Base-by-base conservation (phyloP, 2,113 vertebrate species). In the Misgurnus mizolepis region DNA sequence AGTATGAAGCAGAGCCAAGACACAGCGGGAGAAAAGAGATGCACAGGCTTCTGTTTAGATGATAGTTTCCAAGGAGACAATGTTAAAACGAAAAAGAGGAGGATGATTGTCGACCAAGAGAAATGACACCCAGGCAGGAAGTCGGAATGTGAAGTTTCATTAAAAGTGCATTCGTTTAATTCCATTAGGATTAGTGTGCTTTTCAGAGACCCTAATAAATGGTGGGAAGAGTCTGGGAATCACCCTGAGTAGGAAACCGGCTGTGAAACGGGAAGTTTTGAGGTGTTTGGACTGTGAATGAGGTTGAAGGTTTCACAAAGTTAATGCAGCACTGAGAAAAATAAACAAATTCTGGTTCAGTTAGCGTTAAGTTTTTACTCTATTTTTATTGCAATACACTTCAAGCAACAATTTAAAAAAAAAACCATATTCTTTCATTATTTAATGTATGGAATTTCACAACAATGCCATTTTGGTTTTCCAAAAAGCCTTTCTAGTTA, bases 21-120 rank as follows among this genome's bases (percentile, higher is more conserved):
- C 34, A n/a, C 70, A 60, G 17, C 75, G 18, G 27, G 15, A 66
- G 70, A 47, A 53, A 68, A 67, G 72, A 76, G 27, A 27, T 67
- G 69, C 49, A 66, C 7, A 90, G 89, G 93, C 94, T 95, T 94
- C 94, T 94, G 93, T 95, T 95, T 93, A 93, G 94, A 93, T 93
- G 93, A 93, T 94, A 94, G 94, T 95, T 94, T 93, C 94, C 94
- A 93, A 94, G 94, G 94, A 92, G 94, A 95, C 92, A 83, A 88
- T 91, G 90, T 84, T 89, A 93, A 92, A 94, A 93, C 71, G 40
- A 11, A 89, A 34, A 93, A 85, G 87, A 89, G 90, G 84, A 79
- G 87, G 89, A 88, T 86, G 83, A 90, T 91, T 86, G 83, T 89
- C 90, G 89, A 49, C 88, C 90, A 89, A 90, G 56, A 91, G 67